A percentile compares a stretch with the other conserved stretches of the same genome.
Evolutionary conservation across 2,113 vertebrate genomes (phyloP).

Genomic region (Carollia perspicillata): DNA sequence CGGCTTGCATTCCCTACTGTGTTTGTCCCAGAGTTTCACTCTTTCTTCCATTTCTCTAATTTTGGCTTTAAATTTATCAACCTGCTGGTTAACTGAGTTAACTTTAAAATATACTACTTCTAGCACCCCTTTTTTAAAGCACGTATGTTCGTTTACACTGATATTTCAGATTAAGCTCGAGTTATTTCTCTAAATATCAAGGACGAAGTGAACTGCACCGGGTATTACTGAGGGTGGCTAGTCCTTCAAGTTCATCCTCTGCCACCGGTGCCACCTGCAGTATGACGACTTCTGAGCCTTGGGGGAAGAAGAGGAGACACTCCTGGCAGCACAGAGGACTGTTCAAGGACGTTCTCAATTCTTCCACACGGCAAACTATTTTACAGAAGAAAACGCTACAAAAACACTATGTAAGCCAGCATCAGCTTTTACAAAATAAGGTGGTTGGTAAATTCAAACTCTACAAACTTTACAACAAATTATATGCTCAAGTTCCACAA

Average conservation of each 20-base stretch:
- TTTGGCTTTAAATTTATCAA: constrained; percentile 49
- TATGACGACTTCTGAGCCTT: not conserved
- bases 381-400: not conserved
- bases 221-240: not conserved
- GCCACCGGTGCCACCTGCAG: not conserved
- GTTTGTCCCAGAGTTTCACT: constrained; percentile 49
- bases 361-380: not conserved
- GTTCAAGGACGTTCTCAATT: not conserved
- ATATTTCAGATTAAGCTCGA: not conserved
- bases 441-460: not conserved
- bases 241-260: too few relatives aligned
- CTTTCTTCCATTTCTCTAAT: constrained; percentile 54
- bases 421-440: not conserved
- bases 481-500: not conserved
- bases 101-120: constrained; percentile 14
- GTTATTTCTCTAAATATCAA: not conserved
- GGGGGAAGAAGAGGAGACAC: not conserved
- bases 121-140: not conserved
- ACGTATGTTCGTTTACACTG: not conserved
- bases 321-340: not conserved
- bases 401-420: not conserved
- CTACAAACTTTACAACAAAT: not conserved
- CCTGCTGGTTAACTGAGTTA: constrained; percentile 27
- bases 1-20: constrained; percentile 9
- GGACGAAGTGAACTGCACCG: not conserved